Evolutionary conservation across 2,797 vertebrate genomes (phyloP).

Genomic region (Tragopan temminckii): DNA sequence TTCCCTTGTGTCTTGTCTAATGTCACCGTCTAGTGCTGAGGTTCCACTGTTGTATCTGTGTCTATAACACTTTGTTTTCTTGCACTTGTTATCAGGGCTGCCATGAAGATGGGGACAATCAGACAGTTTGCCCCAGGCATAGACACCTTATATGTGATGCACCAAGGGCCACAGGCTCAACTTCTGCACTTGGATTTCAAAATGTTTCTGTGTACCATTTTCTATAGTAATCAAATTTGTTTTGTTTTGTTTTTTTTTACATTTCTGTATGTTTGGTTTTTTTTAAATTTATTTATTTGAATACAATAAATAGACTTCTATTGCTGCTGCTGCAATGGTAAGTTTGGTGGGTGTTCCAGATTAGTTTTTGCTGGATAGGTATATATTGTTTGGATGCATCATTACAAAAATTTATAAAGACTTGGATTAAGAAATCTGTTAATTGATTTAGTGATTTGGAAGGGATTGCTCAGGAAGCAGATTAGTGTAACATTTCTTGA

Average conservation of each 20-base stretch:
- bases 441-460: background rate
- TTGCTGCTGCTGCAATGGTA: background rate
- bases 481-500: background rate
- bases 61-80: background rate
- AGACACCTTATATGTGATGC: background rate
- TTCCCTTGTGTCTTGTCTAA: background rate
- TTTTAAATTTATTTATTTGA: constrained; percentile 5
- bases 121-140: background rate
- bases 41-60: background rate
- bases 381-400: background rate
- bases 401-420: background rate
- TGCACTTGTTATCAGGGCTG: background rate
- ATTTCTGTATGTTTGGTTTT: background rate
- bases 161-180: background rate
- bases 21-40: background rate
- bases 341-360: background rate
- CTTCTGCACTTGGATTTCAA: background rate
- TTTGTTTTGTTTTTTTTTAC: background rate
- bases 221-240: background rate
- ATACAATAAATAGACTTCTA: background rate
- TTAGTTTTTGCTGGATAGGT: background rate
- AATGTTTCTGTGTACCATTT: background rate
- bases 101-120: background rate
- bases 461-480: background rate
- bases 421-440: background rate